These are phyloP conservation scores for Bungarus multicinctus DNA, from an alignment of 2,113 vertebrate genomes.

Conservation along the genomic window DNA sequence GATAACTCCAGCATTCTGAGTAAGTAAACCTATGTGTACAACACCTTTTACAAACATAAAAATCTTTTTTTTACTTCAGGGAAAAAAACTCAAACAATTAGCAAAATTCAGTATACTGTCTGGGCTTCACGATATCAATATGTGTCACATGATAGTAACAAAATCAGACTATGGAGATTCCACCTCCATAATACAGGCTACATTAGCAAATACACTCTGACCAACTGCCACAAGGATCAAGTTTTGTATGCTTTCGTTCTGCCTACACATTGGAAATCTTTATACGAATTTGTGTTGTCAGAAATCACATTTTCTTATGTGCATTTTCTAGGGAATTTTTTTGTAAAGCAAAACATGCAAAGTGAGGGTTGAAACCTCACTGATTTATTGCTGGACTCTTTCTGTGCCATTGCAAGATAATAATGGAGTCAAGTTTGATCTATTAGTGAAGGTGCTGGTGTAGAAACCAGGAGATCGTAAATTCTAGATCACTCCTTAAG, in stretches of 20 bases:
- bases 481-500: too few relatives aligned
- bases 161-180: slow-evolving; percentile 15
- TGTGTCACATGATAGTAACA: not conserved
- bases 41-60: not conserved
- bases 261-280: not conserved
- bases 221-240: not conserved
- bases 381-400: slow-evolving; percentile 31
- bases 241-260: not conserved
- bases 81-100: not conserved
- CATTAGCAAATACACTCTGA: not conserved
- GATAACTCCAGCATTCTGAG: not conserved
- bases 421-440: not conserved
- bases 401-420: not conserved
- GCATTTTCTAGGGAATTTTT: not conserved
- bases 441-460: not conserved
- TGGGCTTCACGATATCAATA: not conserved
- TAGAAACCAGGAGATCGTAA: not conserved
- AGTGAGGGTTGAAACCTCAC: slow-evolving; percentile 8
- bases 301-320: slow-evolving; percentile 22
- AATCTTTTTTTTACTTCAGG: not conserved
- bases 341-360: slow-evolving; percentile 20
- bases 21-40: not conserved
- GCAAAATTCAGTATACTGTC: not conserved
- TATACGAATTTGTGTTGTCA: slow-evolving; percentile 4
- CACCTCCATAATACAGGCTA: not conserved